Evolutionary conservation across 2,888 invertebrate genomes (phyloP).

Genomic region (Muschampia staudingeri): DNA sequence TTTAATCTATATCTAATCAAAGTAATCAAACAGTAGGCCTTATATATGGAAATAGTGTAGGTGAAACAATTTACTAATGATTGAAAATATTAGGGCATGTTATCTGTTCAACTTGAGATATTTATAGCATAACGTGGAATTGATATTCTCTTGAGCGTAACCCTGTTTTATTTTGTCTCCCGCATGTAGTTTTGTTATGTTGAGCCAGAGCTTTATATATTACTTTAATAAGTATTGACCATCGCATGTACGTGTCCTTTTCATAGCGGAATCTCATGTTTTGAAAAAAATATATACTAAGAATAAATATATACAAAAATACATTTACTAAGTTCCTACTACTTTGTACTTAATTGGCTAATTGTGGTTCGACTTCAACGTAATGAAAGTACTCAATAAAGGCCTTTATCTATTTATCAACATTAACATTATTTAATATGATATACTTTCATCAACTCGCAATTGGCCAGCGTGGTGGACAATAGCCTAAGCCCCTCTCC

Average conservation of each 20-base stretch:
- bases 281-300: not conserved
- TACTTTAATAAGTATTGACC: constrained; percentile 77
- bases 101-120: constrained; percentile 39
- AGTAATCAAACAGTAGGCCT: not conserved
- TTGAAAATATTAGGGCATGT: constrained; percentile 39
- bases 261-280: constrained; percentile 59
- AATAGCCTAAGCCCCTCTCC: too few species aligned
- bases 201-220: constrained; percentile 75
- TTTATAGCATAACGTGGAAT: not conserved
- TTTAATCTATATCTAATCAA: constrained; percentile 21
- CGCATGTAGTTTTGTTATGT: constrained; percentile 74
- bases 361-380: too few species aligned
- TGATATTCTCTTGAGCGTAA: constrained; percentile 17
- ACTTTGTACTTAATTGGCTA: too few species aligned
- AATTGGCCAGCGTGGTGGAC: too few species aligned
- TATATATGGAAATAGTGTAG: constrained; percentile 20
- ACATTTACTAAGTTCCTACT: too few species aligned
- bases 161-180: constrained; percentile 37
- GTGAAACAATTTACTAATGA: constrained; percentile 50
- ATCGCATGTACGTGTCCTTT: constrained; percentile 83
- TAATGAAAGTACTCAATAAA: too few species aligned
- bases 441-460: too few species aligned
- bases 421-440: too few species aligned
- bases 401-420: too few species aligned
- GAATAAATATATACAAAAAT: not conserved